A percentile compares a stretch with the other conserved stretches of the same genome.
phyloP scores from a whole-genome alignment of 2,797 vertebrate species.

The Avahi laniger region DNA sequence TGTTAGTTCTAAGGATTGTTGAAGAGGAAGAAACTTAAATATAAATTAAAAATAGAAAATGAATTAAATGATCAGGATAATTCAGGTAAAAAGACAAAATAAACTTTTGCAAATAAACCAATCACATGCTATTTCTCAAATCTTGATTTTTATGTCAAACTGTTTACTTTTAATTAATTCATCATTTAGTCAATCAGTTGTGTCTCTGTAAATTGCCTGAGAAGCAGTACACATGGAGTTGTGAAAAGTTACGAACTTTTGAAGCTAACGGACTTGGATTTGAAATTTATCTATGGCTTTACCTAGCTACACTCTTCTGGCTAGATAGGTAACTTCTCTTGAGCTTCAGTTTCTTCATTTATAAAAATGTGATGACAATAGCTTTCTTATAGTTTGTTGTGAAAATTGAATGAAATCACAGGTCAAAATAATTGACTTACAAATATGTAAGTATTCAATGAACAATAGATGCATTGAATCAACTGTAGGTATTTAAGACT shows the following conservation, averaged over 20 bases:
- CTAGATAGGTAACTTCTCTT: background rate
- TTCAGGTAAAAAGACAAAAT: slow-evolving; percentile 20
- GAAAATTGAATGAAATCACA: background rate
- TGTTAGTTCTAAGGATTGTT: background rate
- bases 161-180: background rate
- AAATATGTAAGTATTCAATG: background rate
- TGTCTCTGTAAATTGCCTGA: background rate
- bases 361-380: background rate
- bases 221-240: background rate
- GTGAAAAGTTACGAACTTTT: background rate
- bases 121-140: background rate
- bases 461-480: background rate
- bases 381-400: background rate
- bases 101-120: background rate
- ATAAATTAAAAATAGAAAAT: slow-evolving; percentile 26
- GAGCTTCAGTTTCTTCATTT: background rate
- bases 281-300: background rate
- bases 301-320: background rate
- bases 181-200: background rate
- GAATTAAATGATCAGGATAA: slow-evolving; percentile 15
- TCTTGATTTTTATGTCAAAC: background rate
- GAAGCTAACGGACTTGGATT: background rate
- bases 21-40: background rate
- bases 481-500: background rate
- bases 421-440: background rate